phyloP scores from a whole-genome alignment of 2,113 vertebrate species.

The Neofelis nebulosa region DNA sequence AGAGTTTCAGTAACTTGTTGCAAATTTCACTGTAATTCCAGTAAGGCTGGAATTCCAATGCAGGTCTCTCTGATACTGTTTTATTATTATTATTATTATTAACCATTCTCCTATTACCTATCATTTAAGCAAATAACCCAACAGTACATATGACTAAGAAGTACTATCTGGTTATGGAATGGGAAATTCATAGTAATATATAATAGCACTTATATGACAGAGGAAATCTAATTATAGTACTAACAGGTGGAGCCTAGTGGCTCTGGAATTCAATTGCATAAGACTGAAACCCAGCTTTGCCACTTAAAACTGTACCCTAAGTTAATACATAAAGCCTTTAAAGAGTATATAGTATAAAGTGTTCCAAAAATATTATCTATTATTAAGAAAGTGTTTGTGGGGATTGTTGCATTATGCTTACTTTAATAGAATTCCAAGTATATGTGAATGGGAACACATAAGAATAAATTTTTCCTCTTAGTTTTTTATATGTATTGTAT shows the following conservation, averaged over 20 bases:
- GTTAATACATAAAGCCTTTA: neutral
- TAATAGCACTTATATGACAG: neutral
- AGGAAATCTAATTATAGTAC: neutral
- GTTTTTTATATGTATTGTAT: neutral
- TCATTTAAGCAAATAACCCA: neutral
- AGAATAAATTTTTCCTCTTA: neutral
- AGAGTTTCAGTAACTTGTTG: neutral
- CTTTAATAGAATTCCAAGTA: neutral
- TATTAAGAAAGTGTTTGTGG: neutral
- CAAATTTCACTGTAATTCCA: neutral
- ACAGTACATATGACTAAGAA: neutral
- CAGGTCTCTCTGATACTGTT: neutral
- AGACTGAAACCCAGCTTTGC: neutral
- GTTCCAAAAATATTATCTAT: neutral
- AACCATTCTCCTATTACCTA: neutral
- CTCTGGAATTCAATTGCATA: neutral
- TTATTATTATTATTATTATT: neutral
- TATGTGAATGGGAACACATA: neutral
- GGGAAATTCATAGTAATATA: neutral
- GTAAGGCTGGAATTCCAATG: neutral
- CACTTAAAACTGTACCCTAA: neutral
- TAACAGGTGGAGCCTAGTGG: neutral
- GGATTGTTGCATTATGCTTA: neutral
- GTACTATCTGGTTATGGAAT: neutral
- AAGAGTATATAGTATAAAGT: neutral